Evolutionary conservation across 1,140 invertebrate species (phyloP).

Genomic region (Galleria mellonella): DNA sequence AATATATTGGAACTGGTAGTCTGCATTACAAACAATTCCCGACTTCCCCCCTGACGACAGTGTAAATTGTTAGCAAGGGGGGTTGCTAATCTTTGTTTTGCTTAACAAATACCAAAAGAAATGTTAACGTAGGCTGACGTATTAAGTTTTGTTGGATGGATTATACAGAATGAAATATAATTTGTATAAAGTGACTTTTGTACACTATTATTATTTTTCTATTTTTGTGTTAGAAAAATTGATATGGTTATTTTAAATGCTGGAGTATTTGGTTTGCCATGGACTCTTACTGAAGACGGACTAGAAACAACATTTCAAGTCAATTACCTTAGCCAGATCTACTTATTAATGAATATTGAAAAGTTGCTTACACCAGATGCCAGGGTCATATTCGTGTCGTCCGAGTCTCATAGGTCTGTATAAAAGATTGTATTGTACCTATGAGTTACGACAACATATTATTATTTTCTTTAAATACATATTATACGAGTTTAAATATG

Average conservation of each 20-base stretch:
- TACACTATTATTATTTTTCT: conserved; percentile 10
- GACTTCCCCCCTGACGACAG: too few relatives aligned
- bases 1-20: too few relatives aligned
- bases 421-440: too few relatives aligned
- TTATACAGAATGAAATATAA: too few relatives aligned
- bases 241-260: conserved; percentile 94
- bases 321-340: conserved; percentile 88
- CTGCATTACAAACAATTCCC: too few relatives aligned
- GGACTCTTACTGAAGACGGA: conserved; percentile 86
- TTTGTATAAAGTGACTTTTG: background rate
- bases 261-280: conserved; percentile 88
- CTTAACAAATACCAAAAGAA: too few relatives aligned
- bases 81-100: too few relatives aligned
- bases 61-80: too few relatives aligned
- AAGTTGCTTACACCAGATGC: conserved; percentile 78
- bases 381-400: conserved; percentile 89
- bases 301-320: conserved; percentile 94
- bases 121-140: too few relatives aligned
- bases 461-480: too few relatives aligned
- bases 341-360: conserved; percentile 86
- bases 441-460: too few relatives aligned
- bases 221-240: conserved; percentile 78
- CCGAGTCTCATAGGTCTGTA: conserved; percentile 91
- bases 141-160: too few relatives aligned
- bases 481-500: background rate